Evolutionary conservation across 2,113 vertebrate genomes (phyloP).

Genomic region (Brachyhypopomus occidentalis): DNA sequence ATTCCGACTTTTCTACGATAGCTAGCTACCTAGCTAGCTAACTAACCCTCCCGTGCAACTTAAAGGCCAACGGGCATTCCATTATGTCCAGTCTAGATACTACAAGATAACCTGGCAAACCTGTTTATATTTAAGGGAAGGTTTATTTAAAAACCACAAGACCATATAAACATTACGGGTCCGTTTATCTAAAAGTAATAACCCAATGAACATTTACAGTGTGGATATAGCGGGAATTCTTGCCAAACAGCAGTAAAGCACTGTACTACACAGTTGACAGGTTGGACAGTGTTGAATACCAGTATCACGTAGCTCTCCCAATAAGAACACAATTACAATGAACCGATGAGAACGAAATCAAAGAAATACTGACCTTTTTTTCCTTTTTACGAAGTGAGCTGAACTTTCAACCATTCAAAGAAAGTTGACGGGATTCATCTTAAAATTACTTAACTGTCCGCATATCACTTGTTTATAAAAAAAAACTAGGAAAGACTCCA

Average conservation of each 20-base stretch:
- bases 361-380: neutral
- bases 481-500: neutral
- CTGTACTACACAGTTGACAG: neutral
- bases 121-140: neutral
- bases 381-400: conserved; percentile 9
- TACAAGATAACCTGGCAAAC: neutral
- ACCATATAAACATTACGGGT: neutral
- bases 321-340: neutral
- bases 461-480: neutral
- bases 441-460: neutral
- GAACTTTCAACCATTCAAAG: conserved; percentile 41
- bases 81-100: neutral
- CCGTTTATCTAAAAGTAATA: neutral
- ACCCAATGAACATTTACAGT: neutral
- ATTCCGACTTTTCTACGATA: no score
- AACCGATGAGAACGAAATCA: neutral
- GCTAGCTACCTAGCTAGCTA: no score
- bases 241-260: neutral
- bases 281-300: no score
- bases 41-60: no score
- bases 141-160: neutral
- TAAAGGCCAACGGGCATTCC: no score
- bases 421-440: conserved; percentile 36
- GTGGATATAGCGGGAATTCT: neutral
- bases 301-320: no score